Base-by-base conservation (phyloP, 2,797 vertebrate genomes). In the Tragopan temminckii region DNA sequence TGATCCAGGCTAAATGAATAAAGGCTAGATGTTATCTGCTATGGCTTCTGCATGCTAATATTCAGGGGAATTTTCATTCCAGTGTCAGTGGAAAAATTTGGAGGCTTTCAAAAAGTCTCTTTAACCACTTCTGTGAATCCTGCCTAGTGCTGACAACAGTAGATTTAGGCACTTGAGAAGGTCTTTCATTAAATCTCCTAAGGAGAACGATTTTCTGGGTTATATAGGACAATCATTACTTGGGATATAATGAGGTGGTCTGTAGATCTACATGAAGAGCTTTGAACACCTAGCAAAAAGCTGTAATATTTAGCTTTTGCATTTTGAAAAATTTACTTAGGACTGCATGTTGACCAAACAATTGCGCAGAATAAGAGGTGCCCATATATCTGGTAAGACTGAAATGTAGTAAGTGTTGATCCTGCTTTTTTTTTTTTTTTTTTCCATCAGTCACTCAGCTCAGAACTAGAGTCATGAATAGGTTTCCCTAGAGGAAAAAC, bases 251-350 rank as follows among this genome's bases (percentile, higher is more conserved):
- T 82, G 81, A 89, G 36, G 67, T 71, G 80, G 45, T 33, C 53
- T 74, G 9, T 66, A 95, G 66, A 45, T 72, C 55, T 79, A 78
- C 68, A 50, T 21, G 20, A 40, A 80, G 27, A 75, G n/a, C 13
- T 82, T 70, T 82, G 71, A 94, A 82, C 11, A 80, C 38, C 42
- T 16, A 85, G 24, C 19, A 85, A 89, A 91, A 77, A 82, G 20
- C 11, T 11, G 27, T 80, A 66, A 90, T 62, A 87, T 64, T 52
- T 18, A n/a, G 24, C 21, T 83, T 21, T 40, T 83, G 14, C 3
- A 38, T 57, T 83, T 62, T 80, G 62, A 27, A 92, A 68, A 45
- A 64, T 66, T n/a, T 87, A 59, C n/a, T 74, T 90, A 46, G 23
- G 10, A 33, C 33, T 45, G 1, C 35, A 52, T 29, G 21, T 66